These are phyloP conservation scores for Herpailurus yagouaroundi DNA, from an alignment of 2,113 vertebrate species.

Conservation along the genomic window DNA sequence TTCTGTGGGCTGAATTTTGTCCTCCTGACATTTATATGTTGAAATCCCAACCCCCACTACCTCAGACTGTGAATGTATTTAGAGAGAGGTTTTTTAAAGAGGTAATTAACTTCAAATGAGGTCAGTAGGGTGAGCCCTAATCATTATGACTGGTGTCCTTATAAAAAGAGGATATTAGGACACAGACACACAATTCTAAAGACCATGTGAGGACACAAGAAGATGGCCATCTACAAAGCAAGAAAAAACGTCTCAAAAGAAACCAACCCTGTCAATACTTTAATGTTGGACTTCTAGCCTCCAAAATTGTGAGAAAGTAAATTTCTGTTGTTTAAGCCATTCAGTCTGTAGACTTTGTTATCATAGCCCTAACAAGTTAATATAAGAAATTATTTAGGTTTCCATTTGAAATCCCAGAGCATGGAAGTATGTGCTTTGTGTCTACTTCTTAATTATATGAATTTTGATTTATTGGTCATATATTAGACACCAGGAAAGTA, in stretches of 20 bases:
- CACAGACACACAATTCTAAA: neutral
- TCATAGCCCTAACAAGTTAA: neutral
- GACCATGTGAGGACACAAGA: neutral
- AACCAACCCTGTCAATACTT: neutral
- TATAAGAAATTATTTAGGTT: neutral
- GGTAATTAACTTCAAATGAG: conserved; percentile 33
- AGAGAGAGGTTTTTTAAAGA: neutral
- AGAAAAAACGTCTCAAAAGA: neutral
- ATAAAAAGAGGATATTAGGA: neutral
- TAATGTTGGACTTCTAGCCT: neutral
- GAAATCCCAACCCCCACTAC: neutral
- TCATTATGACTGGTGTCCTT: neutral
- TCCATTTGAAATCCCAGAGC: neutral
- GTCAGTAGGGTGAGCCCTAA: neutral
- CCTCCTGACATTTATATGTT: neutral
- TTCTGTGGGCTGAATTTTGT: neutral
- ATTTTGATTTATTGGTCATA: neutral
- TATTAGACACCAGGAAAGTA: neutral
- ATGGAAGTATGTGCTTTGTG: neutral
- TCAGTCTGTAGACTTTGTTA: neutral
- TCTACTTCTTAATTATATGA: neutral
- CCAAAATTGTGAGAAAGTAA: neutral
- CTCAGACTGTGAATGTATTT: conserved; percentile 42
- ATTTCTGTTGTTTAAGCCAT: neutral
- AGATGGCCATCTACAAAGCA: neutral